Conservation (phyloP, 1,140 invertebrate species). For the Parapsyche elsis region DNA sequence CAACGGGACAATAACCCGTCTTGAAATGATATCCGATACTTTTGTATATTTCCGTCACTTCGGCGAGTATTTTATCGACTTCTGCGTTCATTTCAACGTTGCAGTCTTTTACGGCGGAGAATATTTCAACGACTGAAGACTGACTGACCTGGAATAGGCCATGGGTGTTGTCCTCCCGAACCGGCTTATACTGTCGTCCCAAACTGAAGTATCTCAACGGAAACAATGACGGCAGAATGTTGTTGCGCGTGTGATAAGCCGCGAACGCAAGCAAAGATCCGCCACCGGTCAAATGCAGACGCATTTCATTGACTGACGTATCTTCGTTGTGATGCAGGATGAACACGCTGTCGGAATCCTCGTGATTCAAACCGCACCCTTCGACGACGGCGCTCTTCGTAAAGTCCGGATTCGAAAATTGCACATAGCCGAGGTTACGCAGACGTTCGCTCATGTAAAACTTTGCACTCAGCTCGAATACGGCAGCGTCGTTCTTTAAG, state of each 20-base stretch:
- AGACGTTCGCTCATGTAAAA: conserved; percentile 68
- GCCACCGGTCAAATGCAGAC: conserved; percentile 74
- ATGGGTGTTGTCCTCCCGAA: conserved; percentile 57
- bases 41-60: conserved; percentile 68
- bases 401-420: conserved; percentile 76
- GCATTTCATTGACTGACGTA: conserved; percentile 62
- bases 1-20: conserved; percentile 68
- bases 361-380: conserved; percentile 72
- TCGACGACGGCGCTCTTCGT: conserved; percentile 74
- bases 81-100: conserved; percentile 61
- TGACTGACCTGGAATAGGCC: conserved; percentile 74
- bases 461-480: conserved; percentile 73
- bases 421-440: conserved; percentile 64
- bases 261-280: conserved; percentile 73
- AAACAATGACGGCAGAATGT: conserved; percentile 66
- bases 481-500: conserved; percentile 71
- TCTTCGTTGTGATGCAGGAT: conserved; percentile 68
- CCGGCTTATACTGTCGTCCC: conserved; percentile 73
- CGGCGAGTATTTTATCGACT: conserved; percentile 65
- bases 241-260: conserved; percentile 72
- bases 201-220: conserved; percentile 72
- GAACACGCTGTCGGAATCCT: conserved; percentile 67
- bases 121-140: conserved; percentile 70
- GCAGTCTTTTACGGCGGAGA: conserved; percentile 65
- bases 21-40: conserved; percentile 72